Evolutionary conservation across 2,113 vertebrate species (phyloP).

Genomic region (Panurus biarmicus): DNA sequence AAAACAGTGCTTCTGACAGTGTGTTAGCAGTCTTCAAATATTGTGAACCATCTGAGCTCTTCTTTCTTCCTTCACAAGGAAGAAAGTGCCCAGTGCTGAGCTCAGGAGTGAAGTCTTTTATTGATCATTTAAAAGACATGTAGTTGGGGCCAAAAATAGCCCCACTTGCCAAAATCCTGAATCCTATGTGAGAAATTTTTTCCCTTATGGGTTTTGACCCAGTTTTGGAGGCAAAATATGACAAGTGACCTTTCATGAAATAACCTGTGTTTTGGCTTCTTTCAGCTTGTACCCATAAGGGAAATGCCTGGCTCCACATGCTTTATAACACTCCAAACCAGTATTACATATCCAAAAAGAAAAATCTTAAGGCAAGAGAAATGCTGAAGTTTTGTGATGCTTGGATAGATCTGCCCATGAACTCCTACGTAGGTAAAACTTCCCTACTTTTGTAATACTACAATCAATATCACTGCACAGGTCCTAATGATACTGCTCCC

Average conservation of each 20-base stretch:
- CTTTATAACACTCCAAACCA: neutral
- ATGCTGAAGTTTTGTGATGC: neutral
- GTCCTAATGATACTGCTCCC: neutral
- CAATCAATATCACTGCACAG: neutral
- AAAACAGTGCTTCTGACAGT: neutral
- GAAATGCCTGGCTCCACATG: neutral
- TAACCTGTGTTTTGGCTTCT: conserved; percentile 3
- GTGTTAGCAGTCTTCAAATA: neutral
- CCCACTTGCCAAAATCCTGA: neutral
- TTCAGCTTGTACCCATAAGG: neutral
- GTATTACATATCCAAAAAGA: neutral
- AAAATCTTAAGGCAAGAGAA: neutral
- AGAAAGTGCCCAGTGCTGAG: neutral
- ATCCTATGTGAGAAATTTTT: neutral
- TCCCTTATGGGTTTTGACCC: neutral
- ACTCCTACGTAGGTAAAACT: neutral
- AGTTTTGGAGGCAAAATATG: neutral
- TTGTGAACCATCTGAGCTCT: neutral
- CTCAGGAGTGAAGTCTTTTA: neutral
- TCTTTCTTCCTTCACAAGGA: neutral
- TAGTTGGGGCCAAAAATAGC: neutral
- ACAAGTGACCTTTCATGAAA: conserved; percentile 24
- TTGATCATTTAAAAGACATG: neutral
- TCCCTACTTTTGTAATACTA: neutral
- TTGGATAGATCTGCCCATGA: neutral